A percentile compares a stretch with the other conserved stretches of the same genome.
Conservation (phyloP, 2,888 invertebrate genomes). For the Byasa hedistus region DNA sequence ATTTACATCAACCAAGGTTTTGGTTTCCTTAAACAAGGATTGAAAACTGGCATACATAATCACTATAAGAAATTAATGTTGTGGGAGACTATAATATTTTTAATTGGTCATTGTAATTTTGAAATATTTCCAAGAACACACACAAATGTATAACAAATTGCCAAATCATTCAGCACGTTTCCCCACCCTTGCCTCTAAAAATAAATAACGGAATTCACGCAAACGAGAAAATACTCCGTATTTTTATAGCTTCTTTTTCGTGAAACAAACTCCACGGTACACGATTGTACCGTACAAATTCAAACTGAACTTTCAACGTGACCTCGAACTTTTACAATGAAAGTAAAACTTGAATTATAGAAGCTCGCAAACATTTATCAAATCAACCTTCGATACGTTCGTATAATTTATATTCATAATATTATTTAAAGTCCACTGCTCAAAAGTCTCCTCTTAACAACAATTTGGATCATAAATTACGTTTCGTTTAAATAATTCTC, state of each 20-base stretch:
- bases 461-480: no score
- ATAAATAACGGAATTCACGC: background rate
- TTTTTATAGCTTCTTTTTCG: conserved; percentile 24
- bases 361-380: background rate
- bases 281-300: background rate
- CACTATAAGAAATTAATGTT: no score
- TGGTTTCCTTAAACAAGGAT: no score
- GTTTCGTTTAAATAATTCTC: no score
- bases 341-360: background rate
- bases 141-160: background rate
- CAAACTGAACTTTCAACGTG: conserved; percentile 1
- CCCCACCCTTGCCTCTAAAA: conserved; percentile 3
- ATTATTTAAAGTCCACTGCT: no score
- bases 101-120: background rate
- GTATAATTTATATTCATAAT: no score
- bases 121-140: background rate
- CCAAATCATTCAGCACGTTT: background rate
- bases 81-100: background rate
- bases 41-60: no score
- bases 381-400: no score
- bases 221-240: conserved; percentile 13
- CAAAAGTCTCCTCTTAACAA: no score
- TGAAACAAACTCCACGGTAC: conserved; percentile 12
- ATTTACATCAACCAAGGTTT: no score
- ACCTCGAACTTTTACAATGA: conserved; percentile 8